A percentile compares a stretch with the other conserved stretches of the same genome.
Conservation (phyloP, 2,888 invertebrate genomes). For the Scaptomyza parva region DNA sequence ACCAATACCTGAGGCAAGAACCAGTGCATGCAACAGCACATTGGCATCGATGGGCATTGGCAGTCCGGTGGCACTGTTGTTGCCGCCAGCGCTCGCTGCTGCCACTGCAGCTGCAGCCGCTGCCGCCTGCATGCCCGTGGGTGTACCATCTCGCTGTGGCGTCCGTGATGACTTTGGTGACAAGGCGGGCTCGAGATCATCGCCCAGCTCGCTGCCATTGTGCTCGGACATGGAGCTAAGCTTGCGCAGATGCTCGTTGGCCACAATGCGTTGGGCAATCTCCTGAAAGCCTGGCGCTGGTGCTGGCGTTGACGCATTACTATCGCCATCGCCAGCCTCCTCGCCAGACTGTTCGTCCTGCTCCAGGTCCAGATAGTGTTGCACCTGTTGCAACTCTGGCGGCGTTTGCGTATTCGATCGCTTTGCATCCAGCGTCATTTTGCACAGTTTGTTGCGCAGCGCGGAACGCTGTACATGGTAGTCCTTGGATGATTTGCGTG, state of each 20-base stretch:
- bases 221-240: slow-evolving; percentile 68
- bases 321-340: slow-evolving; percentile 84
- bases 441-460: slow-evolving; percentile 97
- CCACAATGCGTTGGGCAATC: slow-evolving; percentile 68
- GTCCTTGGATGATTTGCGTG: slow-evolving; percentile 95
- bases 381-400: slow-evolving; percentile 62
- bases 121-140: slow-evolving; percentile 23
- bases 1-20: slow-evolving; percentile 79
- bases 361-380: slow-evolving; percentile 75
- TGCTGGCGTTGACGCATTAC: slow-evolving; percentile 86
- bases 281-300: slow-evolving; percentile 50
- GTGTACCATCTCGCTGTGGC: slow-evolving; percentile 37
- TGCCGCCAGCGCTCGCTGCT: slow-evolving; percentile 18
- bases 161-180: slow-evolving; percentile 54
- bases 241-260: slow-evolving; percentile 71
- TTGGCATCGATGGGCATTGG: slow-evolving; percentile 78
- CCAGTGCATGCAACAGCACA: slow-evolving; percentile 80
- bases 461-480: slow-evolving; percentile 99
- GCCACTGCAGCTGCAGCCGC: slow-evolving; percentile 25
- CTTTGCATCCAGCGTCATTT: slow-evolving; percentile 86
- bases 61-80: slow-evolving; percentile 41
- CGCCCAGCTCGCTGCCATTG: slow-evolving; percentile 72
- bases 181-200: slow-evolving; percentile 45
- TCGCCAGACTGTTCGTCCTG: slow-evolving; percentile 84
- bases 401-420: slow-evolving; percentile 80